phyloP scores from a whole-genome alignment of 2,113 vertebrate species.

The Malaclemys terrapin region DNA sequence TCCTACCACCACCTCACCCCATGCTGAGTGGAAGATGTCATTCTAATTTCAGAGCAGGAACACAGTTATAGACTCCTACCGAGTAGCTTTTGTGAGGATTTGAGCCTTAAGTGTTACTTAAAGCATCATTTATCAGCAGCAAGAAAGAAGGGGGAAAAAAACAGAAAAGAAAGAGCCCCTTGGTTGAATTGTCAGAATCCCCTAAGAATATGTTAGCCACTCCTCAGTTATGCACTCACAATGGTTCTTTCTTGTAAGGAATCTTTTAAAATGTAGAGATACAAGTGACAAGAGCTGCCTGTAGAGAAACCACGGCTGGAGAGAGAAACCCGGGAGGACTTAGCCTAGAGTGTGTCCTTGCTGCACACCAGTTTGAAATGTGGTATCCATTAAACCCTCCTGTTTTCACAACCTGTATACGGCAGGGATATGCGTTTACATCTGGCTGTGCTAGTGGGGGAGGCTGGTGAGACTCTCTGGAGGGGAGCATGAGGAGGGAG shows the following conservation, averaged over 20 bases:
- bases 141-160: not conserved
- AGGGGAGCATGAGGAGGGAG: not conserved
- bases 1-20: not conserved
- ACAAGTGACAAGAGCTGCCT: not conserved
- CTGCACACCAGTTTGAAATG: constrained; percentile 72
- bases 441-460: constrained; percentile 29
- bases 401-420: constrained; percentile 58
- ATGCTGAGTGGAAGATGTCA: not conserved
- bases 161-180: not conserved
- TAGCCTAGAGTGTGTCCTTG: constrained; percentile 54
- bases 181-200: not conserved
- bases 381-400: constrained; percentile 72
- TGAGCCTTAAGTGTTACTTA: constrained; percentile 38
- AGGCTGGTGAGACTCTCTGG: not conserved
- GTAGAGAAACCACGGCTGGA: not conserved
- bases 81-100: constrained; percentile 36
- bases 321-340: constrained; percentile 41
- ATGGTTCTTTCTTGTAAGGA: not conserved
- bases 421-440: constrained; percentile 46
- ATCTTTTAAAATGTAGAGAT: constrained; percentile 25
- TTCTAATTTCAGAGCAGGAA: constrained; percentile 21
- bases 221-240: not conserved
- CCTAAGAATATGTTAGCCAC: constrained; percentile 3
- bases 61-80: not conserved
- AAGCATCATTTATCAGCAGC: constrained; percentile 10